phyloP scores from a whole-genome alignment of 2,797 vertebrate species.

The Manis javanica region DNA sequence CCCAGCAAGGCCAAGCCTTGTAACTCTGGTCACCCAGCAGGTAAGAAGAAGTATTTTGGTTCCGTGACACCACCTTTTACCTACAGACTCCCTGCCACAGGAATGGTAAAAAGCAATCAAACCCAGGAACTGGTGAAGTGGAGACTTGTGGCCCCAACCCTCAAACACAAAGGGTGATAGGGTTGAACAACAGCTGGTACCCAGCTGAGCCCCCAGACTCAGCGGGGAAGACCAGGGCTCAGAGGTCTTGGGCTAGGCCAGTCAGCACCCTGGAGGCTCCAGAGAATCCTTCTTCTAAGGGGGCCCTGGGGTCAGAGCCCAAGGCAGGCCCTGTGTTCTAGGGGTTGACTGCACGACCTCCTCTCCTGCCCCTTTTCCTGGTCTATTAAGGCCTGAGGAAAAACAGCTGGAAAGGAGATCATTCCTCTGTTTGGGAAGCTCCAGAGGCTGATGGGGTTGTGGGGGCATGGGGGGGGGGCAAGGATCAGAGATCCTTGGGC shows the following conservation, averaged over 20 bases:
- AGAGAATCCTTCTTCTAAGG: not conserved
- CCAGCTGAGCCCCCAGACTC: not conserved
- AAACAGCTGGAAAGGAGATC: not conserved
- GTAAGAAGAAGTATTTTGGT: not conserved
- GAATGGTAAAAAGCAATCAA: not conserved
- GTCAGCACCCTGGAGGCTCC: not conserved
- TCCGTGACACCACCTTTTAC: not conserved
- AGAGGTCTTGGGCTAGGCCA: not conserved
- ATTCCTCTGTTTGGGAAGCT: not conserved
- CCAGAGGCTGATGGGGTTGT: not conserved
- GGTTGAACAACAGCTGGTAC: not conserved
- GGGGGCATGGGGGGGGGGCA: too few species aligned
- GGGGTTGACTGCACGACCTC: too few species aligned
- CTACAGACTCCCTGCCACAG: not conserved
- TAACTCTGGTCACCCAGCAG: not conserved
- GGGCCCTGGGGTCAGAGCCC: not conserved
- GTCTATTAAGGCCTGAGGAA: not conserved
- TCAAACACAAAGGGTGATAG: not conserved
- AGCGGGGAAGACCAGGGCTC: not conserved
- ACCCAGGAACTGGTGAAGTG: not conserved
- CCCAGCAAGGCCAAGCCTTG: not conserved
- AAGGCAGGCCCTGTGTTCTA: not conserved
- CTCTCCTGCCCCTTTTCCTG: not conserved
- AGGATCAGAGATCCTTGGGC: not conserved
- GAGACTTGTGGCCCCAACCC: not conserved